These are phyloP conservation scores for Oncorhynchus mykiss DNA, from an alignment of 2,113 vertebrate genomes.

Conservation along the genomic window DNA sequence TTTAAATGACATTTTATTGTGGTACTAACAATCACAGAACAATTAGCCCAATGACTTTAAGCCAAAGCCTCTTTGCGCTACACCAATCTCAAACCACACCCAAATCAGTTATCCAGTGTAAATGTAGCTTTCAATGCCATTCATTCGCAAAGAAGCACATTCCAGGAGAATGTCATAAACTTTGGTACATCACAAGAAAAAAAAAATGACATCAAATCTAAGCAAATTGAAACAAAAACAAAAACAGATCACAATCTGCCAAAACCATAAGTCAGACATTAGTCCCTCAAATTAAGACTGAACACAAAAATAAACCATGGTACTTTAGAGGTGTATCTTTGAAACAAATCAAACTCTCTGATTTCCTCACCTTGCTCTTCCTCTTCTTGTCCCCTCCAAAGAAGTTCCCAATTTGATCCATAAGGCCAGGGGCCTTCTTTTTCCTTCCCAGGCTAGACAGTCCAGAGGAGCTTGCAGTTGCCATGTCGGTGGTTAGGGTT, in stretches of 20 bases:
- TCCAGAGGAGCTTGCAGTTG: slow-evolving; percentile 89
- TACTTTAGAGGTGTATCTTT: slow-evolving; percentile 7
- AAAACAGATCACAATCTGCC: slow-evolving; percentile 1
- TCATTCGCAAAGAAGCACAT: not conserved
- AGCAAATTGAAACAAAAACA: not conserved
- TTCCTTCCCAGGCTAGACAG: slow-evolving; percentile 81
- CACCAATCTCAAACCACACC: slow-evolving; percentile 43
- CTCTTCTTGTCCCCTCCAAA: slow-evolving; percentile 94
- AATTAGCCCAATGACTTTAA: slow-evolving; percentile 31
- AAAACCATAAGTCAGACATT: slow-evolving; percentile 30
- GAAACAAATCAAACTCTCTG: slow-evolving; percentile 32
- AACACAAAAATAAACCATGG: slow-evolving; percentile 33
- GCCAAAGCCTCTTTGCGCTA: slow-evolving; percentile 38
- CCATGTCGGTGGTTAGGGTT: slow-evolving; percentile 76
- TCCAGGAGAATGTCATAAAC: slow-evolving; percentile 30
- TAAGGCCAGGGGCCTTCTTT: slow-evolving; percentile 89
- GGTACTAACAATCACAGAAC: slow-evolving; percentile 34
- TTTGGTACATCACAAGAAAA: slow-evolving; percentile 48
- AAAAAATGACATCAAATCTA: not conserved
- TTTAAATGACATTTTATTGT: slow-evolving; percentile 25
- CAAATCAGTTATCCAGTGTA: slow-evolving; percentile 45
- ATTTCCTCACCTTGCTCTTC: slow-evolving; percentile 96
- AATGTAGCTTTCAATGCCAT: not conserved
- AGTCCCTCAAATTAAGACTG: slow-evolving; percentile 21
- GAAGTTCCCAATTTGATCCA: slow-evolving; percentile 96